Conservation (phyloP, 2,888 invertebrate genomes). For the Drosophila austrosaltans region DNA sequence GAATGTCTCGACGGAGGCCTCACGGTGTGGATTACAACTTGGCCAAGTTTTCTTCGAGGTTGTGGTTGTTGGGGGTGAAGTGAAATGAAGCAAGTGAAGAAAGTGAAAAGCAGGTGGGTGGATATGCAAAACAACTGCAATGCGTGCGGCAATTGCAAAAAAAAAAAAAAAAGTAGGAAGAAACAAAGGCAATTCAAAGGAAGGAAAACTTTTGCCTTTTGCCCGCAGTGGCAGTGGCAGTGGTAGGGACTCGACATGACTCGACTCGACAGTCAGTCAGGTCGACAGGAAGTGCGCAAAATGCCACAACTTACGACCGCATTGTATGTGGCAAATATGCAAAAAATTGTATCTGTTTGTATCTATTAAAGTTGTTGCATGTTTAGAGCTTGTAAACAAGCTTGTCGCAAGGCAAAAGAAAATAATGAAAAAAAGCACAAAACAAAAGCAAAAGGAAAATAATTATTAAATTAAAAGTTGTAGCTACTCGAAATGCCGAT, state of each 20-base stretch:
- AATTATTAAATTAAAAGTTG: conserved; percentile 77
- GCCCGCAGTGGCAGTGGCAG: conserved; percentile 50
- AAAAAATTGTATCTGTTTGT: conserved; percentile 17
- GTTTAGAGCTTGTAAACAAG: conserved; percentile 76
- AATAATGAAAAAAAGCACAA: conserved; percentile 54
- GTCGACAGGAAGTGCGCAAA: conserved; percentile 83
- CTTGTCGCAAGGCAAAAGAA: conserved; percentile 76
- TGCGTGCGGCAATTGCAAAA: conserved; percentile 68
- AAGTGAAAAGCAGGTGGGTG: conserved; percentile 62
- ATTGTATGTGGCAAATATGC: conserved; percentile 46
- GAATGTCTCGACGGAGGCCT: conserved; percentile 50
- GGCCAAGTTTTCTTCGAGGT: conserved; percentile 40
- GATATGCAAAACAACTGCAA: conserved; percentile 75
- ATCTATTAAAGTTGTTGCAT: conserved; percentile 75
- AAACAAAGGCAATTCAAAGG: conserved; percentile 24
- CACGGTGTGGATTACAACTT: conserved; percentile 68
- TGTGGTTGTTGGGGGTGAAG: conserved; percentile 45
- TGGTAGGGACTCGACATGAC: conserved; percentile 29
- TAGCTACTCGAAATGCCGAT: conserved; percentile 10
- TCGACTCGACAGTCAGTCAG: conserved; percentile 49
- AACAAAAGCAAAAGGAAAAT: conserved; percentile 9
- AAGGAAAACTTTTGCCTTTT: conserved; percentile 54
- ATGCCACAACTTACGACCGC: conserved; percentile 75
- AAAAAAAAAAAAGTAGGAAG: conserved; percentile 18
- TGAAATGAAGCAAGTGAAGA: conserved; percentile 39